A percentile compares a stretch with the other conserved stretches of the same genome.
Evolutionary conservation across 2,113 vertebrate species (phyloP).

Genomic region (Spilogale gracilis): DNA sequence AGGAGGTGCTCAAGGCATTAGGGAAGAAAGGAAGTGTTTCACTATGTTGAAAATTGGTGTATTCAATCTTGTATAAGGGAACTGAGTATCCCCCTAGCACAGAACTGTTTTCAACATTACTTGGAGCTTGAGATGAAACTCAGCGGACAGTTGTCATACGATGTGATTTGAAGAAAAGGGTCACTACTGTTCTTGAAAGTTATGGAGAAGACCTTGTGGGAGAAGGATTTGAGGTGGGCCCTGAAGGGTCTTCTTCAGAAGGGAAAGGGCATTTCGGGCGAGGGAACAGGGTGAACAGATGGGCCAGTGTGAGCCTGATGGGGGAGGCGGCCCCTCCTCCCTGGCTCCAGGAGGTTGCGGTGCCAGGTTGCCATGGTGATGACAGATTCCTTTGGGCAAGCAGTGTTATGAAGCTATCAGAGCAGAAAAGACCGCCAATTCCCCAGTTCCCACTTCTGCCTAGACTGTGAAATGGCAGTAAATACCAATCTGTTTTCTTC

Average conservation of each 20-base stretch:
- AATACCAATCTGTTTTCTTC: conserved; percentile 63
- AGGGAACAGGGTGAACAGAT: background rate
- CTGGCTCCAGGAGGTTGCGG: background rate
- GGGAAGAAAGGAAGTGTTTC: background rate
- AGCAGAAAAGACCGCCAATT: conserved; percentile 58
- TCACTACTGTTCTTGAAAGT: background rate
- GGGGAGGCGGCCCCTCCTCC: conserved; percentile 30
- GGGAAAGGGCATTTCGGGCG: background rate
- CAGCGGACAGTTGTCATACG: background rate
- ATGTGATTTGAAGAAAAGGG: background rate
- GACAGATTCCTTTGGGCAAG: conserved; percentile 62
- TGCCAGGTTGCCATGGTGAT: conserved; percentile 68
- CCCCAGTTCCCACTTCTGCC: conserved; percentile 25
- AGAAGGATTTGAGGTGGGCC: background rate
- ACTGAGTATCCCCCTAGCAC: background rate
- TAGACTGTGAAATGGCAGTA: conserved; percentile 72
- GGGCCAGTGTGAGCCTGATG: background rate
- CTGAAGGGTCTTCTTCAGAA: background rate
- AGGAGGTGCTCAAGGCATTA: background rate
- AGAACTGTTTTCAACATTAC: background rate
- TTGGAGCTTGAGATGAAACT: background rate
- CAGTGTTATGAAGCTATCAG: conserved; percentile 41
- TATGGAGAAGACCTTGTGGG: background rate
- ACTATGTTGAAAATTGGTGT: fast-evolving
- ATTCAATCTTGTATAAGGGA: background rate